These are phyloP conservation scores for Apodemus sylvaticus DNA, from an alignment of 2,113 vertebrate species.

Conservation along the genomic window DNA sequence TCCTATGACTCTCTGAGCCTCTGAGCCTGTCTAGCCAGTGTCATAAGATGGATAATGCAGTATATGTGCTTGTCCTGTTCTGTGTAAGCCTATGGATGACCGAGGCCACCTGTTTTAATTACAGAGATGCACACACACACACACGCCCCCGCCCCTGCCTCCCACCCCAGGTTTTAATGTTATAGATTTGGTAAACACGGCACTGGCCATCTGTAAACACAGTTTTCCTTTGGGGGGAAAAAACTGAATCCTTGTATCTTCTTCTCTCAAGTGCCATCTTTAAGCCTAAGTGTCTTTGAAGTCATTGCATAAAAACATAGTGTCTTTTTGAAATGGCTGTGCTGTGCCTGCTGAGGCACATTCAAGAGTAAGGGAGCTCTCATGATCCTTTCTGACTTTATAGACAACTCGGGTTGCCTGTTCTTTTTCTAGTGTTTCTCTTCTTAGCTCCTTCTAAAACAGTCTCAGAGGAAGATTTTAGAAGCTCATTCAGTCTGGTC, in stretches of 20 bases:
- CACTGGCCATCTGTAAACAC: slow-evolving; percentile 7
- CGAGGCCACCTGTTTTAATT: neutral
- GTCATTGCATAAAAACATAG: slow-evolving; percentile 18
- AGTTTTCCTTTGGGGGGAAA: neutral
- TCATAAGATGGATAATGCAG: neutral
- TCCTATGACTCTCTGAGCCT: neutral
- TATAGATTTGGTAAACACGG: neutral
- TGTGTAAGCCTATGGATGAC: neutral
- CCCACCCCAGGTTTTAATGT: neutral
- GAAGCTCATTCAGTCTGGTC: neutral
- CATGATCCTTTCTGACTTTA: neutral
- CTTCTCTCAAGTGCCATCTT: slow-evolving; percentile 5
- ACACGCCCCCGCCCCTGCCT: too few relatives aligned
- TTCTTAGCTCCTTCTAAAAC: slow-evolving; percentile 4
- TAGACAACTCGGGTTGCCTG: neutral
- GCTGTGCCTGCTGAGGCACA: neutral
- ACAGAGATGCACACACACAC: too few relatives aligned
- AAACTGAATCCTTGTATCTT: neutral
- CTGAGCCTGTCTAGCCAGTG: neutral
- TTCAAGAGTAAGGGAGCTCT: slow-evolving; percentile 26
- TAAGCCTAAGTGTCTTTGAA: slow-evolving; percentile 33
- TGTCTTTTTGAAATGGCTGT: slow-evolving; percentile 17
- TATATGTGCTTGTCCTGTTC: neutral
- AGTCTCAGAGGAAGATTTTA: neutral
- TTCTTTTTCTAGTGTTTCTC: slow-evolving; percentile 35